Base-by-base conservation (phyloP, 2,888 invertebrate genomes). In the Apodemia mormo region DNA sequence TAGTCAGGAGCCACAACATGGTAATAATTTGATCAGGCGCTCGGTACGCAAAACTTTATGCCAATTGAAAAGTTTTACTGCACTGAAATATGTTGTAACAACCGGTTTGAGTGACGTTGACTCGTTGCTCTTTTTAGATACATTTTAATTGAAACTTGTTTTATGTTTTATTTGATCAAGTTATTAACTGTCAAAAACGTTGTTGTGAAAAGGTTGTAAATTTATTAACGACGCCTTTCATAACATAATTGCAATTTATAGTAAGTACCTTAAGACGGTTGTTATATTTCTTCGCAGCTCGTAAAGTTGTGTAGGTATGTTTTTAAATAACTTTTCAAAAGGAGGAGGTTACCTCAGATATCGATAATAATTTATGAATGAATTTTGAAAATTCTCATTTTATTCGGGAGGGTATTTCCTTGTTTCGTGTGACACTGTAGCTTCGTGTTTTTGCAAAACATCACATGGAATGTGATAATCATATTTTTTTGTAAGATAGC, bases 21-120 rank as follows among this genome's bases (percentile, higher is more conserved):
- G 87, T 85, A 89, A 91, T 92, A 92, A 92, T 92, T 92, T 90
- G 90, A 92, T 92, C 90, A 92, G 83, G 84, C 85, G 84, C 87
- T 84, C 82, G 80, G 81, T 78, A 83, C 80, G 83, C 77, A 82
- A 79, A 88, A 89, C 85, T 90, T 87, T 85, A 84, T 86, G 85
- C 85, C 88, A 90, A 91, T 88, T 85, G 84, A 83, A 85, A 90
- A 91, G 86, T 91, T 92, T 82, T 77, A 78, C 85, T 85, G 85
- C 86, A 86, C 82, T 82, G 77, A 82, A 89, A 86, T 86, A 84
- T 85, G 81, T 80, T 81, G 78, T 80, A 79, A 80, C 78, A 79
- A 80, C 80, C 71, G 71, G 77, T 77, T 79, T 79, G 79, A 84
- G 77, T 85, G 83, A 82, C 82, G 78, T 78, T 74, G 75, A 76